A percentile compares a stretch with the other conserved stretches of the same genome.
phyloP scores from a whole-genome alignment of 1,140 invertebrate genomes.

The Linepithema humile region DNA sequence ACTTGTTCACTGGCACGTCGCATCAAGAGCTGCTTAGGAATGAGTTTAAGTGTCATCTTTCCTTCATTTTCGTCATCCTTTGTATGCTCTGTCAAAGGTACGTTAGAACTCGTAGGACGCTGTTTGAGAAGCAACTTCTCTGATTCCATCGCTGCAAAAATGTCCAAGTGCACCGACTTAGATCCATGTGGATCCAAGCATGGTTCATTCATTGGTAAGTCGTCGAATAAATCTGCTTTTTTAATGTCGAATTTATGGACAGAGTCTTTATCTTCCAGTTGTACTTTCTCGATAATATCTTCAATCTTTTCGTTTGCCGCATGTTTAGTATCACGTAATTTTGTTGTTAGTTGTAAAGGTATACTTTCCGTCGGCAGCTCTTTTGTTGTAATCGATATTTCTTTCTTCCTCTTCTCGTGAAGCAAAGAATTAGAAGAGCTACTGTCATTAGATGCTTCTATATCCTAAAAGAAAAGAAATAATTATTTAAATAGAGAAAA shows the following conservation, averaged over 20 bases:
- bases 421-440: neutral
- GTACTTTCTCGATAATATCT: constrained; percentile 29
- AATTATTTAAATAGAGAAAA: neutral
- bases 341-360: constrained; percentile 60
- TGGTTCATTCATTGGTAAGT: constrained; percentile 42
- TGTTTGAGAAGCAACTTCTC: constrained; percentile 28
- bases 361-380: constrained; percentile 48
- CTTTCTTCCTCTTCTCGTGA: constrained; percentile 23
- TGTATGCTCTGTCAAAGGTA: neutral
- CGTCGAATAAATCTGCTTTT: constrained; percentile 4
- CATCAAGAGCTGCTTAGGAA: constrained; percentile 79
- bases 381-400: constrained; percentile 22
- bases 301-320: constrained; percentile 37
- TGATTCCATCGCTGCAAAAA: constrained; percentile 66
- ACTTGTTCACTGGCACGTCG: constrained; percentile 64
- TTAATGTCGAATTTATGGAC: constrained; percentile 17
- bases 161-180: constrained; percentile 66
- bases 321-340: constrained; percentile 56
- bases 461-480: constrained; percentile 23
- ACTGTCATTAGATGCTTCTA: constrained; percentile 42
- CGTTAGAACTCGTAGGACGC: neutral
- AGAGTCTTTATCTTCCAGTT: constrained; percentile 28
- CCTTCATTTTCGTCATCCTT: constrained; percentile 62
- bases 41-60: constrained; percentile 73
- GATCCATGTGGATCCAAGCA: constrained; percentile 1